A percentile compares a stretch with the other conserved stretches of the same genome.
Evolutionary conservation across 2,888 invertebrate genomes (phyloP).

Genomic region (Thymelicus acteon): DNA sequence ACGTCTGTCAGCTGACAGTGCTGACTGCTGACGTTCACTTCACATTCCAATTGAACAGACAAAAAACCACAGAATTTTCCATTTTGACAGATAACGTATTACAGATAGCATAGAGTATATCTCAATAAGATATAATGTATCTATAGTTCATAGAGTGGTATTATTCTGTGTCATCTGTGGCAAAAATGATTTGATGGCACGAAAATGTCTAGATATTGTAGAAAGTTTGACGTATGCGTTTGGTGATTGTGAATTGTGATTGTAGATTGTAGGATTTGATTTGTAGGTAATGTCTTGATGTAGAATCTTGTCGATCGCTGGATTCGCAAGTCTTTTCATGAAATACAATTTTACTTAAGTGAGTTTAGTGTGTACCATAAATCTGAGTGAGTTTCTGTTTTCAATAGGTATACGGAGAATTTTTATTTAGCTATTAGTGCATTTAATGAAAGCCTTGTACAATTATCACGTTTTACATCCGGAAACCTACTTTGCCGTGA

Average conservation of each 20-base stretch:
- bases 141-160: too few species aligned
- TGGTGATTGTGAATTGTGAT: constrained; percentile 43
- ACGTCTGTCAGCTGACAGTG: too few species aligned
- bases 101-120: too few species aligned
- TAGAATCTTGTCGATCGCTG: constrained; percentile 36
- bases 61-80: too few species aligned
- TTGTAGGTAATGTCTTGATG: constrained; percentile 1
- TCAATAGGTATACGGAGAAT: not conserved
- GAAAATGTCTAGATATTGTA: constrained; percentile 37
- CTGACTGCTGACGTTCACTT: too few species aligned
- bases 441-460: constrained; percentile 44
- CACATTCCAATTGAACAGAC: not conserved
- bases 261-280: too few species aligned
- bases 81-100: too few species aligned
- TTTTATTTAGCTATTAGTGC: not conserved
- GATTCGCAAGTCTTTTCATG: constrained; percentile 35
- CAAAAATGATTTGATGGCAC: constrained; percentile 9
- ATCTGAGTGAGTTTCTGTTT: not conserved
- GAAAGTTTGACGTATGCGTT: constrained; percentile 53
- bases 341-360: not conserved
- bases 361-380: not conserved
- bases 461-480: constrained; percentile 62
- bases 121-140: too few species aligned
- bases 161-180: not conserved
- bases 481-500: constrained; percentile 72